Conservation (phyloP, 2,888 invertebrate genomes). For the Mesodorylaimus sp. region DNA sequence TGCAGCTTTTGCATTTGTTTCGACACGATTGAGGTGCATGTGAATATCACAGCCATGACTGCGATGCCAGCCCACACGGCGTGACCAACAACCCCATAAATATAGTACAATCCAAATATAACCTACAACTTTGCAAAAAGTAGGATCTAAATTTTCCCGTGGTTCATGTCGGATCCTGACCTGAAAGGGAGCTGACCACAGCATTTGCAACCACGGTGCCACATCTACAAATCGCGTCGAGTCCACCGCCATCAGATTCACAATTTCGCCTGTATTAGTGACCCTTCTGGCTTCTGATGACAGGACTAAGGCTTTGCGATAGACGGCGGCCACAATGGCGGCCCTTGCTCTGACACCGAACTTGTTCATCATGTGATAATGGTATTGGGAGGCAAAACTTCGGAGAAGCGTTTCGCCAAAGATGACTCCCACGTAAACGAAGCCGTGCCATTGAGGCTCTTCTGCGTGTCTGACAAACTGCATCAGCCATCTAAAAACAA, state of each 20-base stretch:
- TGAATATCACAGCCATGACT: background rate
- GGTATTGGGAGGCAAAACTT: conserved; percentile 66
- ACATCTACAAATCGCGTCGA: conserved; percentile 26
- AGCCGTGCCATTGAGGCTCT: conserved; percentile 54
- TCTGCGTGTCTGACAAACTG: conserved; percentile 20
- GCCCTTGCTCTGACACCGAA: conserved; percentile 60
- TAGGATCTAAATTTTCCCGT: too few species aligned
- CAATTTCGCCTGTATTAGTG: conserved; percentile 36
- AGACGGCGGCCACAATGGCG: conserved; percentile 24
- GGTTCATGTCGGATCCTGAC: too few species aligned
- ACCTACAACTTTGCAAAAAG: too few species aligned
- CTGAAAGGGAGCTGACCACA: conserved; percentile 20
- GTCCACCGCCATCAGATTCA: conserved; percentile 36
- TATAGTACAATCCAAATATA: background rate
- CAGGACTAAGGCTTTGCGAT: conserved; percentile 29
- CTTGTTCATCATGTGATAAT: conserved; percentile 58
- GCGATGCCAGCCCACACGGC: background rate
- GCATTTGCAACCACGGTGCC: conserved; percentile 15
- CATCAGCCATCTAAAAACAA: conserved; percentile 32
- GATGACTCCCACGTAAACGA: conserved; percentile 55
- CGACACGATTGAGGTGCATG: background rate
- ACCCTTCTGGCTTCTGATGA: conserved; percentile 29
- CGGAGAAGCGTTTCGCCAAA: conserved; percentile 56
- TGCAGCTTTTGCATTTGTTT: background rate
- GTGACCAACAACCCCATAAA: background rate